A percentile compares a stretch with the other conserved stretches of the same genome.
These are phyloP conservation scores for Epinephelus awoara DNA, from an alignment of 2,797 vertebrate species.

Conservation along the genomic window DNA sequence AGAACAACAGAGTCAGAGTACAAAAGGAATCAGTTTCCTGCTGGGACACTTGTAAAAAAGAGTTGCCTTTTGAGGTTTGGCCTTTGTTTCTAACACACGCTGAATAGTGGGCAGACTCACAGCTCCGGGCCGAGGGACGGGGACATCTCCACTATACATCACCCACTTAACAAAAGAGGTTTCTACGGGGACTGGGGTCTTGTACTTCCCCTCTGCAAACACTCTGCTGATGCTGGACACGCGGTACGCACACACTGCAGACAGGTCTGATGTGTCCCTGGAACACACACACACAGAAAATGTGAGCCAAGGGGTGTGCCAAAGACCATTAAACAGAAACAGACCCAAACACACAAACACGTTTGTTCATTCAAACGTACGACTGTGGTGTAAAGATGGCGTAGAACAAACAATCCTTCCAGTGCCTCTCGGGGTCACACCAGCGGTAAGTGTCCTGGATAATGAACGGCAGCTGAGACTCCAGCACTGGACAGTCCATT, in stretches of 20 bases:
- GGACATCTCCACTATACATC: conserved; percentile 83
- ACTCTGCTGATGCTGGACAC: conserved; percentile 78
- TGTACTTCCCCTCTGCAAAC: conserved; percentile 87
- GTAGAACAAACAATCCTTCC: conserved; percentile 85
- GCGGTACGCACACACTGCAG: conserved; percentile 83
- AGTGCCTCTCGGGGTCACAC: conserved; percentile 73
- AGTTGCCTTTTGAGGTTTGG: conserved; percentile 30
- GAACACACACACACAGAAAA: conserved; percentile 47
- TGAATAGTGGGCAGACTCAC: conserved; percentile 79
- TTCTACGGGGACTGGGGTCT: conserved; percentile 77
- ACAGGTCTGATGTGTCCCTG: conserved; percentile 83
- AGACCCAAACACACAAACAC: conserved; percentile 23
- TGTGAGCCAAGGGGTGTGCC: conserved; percentile 33
- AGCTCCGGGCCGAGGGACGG: conserved; percentile 86
- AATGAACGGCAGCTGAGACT: conserved; percentile 83
- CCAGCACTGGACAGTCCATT: conserved; percentile 84
- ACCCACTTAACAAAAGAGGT: conserved; percentile 85
- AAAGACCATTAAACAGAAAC: conserved; percentile 28
- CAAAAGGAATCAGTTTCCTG: conserved; percentile 63
- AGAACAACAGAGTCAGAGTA: conserved; percentile 42
- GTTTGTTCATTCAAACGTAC: conserved; percentile 73
- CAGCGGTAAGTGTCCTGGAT: conserved; percentile 86
- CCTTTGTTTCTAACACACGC: conserved; percentile 38
- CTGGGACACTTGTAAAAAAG: conserved; percentile 34
- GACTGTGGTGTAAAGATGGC: conserved; percentile 85